Conservation (phyloP, 2,888 invertebrate genomes). For the Tiliacea aurago region DNA sequence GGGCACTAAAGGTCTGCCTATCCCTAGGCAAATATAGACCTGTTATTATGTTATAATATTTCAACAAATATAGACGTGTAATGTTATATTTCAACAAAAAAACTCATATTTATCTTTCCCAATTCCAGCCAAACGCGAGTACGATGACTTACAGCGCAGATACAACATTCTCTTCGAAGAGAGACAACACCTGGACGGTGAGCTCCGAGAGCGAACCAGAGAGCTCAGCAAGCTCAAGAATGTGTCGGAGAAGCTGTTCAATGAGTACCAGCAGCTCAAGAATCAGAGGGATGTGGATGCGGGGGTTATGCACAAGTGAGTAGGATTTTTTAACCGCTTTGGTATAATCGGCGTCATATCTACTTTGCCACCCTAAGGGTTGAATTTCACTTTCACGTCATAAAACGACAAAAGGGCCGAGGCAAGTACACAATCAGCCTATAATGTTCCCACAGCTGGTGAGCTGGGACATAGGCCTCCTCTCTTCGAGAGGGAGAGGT, state of each 20-base stretch:
- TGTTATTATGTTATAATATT: too few relatives aligned
- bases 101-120: not conserved
- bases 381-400: not conserved
- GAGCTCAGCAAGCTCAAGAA: conserved; percentile 91
- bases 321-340: not conserved
- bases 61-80: not conserved
- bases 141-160: conserved; percentile 91
- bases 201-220: conserved; percentile 91
- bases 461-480: not conserved
- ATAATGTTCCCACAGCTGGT: not conserved
- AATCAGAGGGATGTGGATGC: conserved; percentile 94
- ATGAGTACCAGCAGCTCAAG: conserved; percentile 94
- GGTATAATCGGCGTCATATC: not conserved
- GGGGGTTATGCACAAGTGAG: conserved; percentile 93
- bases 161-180: conserved; percentile 91
- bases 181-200: conserved; percentile 90
- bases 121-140: conserved; percentile 90
- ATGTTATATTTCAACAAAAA: not conserved
- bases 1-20: not conserved
- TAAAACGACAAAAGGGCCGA: not conserved
- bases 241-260: conserved; percentile 93
- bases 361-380: not conserved
- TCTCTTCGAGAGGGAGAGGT: not conserved
- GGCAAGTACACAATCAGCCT: not conserved
- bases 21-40: not conserved